Base-by-base conservation (phyloP, 2,113 vertebrate genomes). In the Parotia lawesii region DNA sequence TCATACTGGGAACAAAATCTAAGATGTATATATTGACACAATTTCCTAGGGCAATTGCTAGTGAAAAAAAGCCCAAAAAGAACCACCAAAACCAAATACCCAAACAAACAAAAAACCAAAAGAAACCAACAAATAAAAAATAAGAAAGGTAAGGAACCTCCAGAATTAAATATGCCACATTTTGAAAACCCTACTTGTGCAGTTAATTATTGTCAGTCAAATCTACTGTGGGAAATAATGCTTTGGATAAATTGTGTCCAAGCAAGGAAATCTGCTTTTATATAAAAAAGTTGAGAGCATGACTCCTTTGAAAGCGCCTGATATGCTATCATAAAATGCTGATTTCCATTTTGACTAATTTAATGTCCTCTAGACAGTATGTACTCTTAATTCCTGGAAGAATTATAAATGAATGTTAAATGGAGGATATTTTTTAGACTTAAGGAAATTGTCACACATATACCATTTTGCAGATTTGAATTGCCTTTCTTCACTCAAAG, bases 11-110 rank as follows among this genome's bases (percentile, higher is more conserved):
- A 84, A 53, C 4, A 77, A 66, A 91, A 71, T 85, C 11, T 24
- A 38, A 33, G 14, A 10, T 25, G 0, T 50, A 23, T 44, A 14
- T 71, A 22, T 53, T 67, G 11, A 27, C 12, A 35, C 8, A 51
- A 11, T 71, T 89, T 86, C 11, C 5, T 37, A 19, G 15, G 20
- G 20, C 5, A 83, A 16, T 12, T 75, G 18, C 19, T 64, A 22
- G 7, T 35, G 84, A 3, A 33, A 66, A 81, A 56, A 50, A 9
- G 5, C 0, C 2, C 2, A 11, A 31, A 53, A 6, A 35, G 7
- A 22, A 33, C 4, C 2, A 11, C 14, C 11, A 56, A 50, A 81
- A 60, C 0, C 24, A 67, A 60, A 31, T 60, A 35, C 21, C 4
- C 11, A 45, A 60, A 51, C 38, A 53, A 51, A 48, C 6, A 9